Base-by-base conservation (phyloP, 2,113 vertebrate genomes). In the Petrocephalus microphthalmus region DNA sequence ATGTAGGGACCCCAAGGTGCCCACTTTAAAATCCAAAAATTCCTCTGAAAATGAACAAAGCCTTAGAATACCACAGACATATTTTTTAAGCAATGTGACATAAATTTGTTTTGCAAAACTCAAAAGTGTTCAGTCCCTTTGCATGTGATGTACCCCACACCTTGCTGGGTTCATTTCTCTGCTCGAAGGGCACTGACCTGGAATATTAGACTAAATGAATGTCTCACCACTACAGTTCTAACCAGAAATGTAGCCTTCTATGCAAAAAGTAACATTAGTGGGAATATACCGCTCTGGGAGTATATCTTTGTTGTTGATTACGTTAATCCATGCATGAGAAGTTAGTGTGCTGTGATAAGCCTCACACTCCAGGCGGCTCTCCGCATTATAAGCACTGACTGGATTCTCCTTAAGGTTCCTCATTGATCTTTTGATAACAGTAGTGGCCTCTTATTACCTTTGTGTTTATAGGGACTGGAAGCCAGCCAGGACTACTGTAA, bases 251-350 rank as follows among this genome's bases (percentile, higher is more conserved):
- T 87, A 81, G 53, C 45, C 71, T 82, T 42, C 42, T 42, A 25
- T 82, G 51, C 7, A 87, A 15, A 51, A 13, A 53, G 7, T 51
- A 37, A 19, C 29, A 22, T 86, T 85, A 56, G 29, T 25, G 10
- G 22, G 71, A 56, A 52, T 20, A 82, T 78, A 54, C 54, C 54
- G n/a, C 60, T 19, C 45, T 47, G 33, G 45, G 87, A 56, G 52
- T 33, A 82, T 78, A 56, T 88, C 42, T 42, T 42, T n/a, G 87
- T 56, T 78, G 71, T 88, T 53, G 51, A 88, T 88, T 81, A 64
- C 53, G 74, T 45, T 88, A 88, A 42, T 56, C 51, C 71, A 82
- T 88, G 87, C 87, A 87, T 52, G 64, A 22, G 42, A 53, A 87
- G 67, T 87, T 78, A 88, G 57, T 45, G 87, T 37, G 45, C 11